Evolutionary conservation across 64 coral and sea anemone species (phyloP).

Genomic region (Pachyseris speciosa): DNA sequence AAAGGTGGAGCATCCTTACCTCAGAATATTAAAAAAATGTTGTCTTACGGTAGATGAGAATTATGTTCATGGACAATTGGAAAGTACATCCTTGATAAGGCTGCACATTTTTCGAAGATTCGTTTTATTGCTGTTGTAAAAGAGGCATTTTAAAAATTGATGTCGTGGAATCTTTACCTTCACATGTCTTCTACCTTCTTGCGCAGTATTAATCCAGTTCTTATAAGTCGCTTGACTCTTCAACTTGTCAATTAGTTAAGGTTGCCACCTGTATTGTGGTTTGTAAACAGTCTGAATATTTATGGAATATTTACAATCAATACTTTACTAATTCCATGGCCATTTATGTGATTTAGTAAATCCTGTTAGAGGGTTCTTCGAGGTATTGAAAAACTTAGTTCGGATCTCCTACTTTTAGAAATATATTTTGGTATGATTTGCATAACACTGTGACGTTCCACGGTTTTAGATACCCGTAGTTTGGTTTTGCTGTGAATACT

Average conservation of each 20-base stretch:
- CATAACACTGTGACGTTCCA: neutral
- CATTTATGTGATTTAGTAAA: neutral
- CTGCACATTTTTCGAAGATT: neutral
- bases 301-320: neutral
- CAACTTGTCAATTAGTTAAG: neutral
- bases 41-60: no score
- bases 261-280: constrained; percentile 5
- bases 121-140: no score
- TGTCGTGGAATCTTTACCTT: neutral
- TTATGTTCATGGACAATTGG: neutral
- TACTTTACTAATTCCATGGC: neutral
- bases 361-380: neutral
- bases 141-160: no score
- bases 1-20: no score
- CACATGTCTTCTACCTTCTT: neutral
- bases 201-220: neutral
- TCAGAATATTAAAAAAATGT: no score
- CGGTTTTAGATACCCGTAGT: neutral
- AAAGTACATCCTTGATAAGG: neutral
- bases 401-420: neutral
- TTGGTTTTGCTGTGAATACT: constrained; percentile 2
- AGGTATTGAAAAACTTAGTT: neutral
- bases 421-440: neutral
- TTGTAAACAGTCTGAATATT: neutral
- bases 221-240: neutral